Base-by-base conservation (phyloP, 2,113 vertebrate species). In the Sminthopsis crassicaudata region DNA sequence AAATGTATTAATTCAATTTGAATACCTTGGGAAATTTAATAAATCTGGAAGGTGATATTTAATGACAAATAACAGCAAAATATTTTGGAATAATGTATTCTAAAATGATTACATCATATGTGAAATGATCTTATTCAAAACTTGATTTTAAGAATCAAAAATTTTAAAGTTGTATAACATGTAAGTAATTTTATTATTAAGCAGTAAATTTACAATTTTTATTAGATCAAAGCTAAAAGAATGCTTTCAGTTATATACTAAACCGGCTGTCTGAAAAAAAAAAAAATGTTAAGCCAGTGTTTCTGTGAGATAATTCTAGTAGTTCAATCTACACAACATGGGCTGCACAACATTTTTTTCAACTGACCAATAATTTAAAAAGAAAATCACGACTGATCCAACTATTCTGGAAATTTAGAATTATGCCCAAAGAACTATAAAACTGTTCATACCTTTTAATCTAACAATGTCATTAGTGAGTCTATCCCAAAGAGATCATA, bases 61-160 rank as follows among this genome's bases (percentile, higher is more conserved):
- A 92, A 91, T 91, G 95, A 96, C 96, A 46, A 95, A 54, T 92
- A 95, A 97, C 98, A 96, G 46, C 30, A 97, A 93, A 95, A n/a
- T 7, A 94, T 60, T 97, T 97, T 53, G 96, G 89, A 95, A 95
- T 92, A 95, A 96, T 89, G 24, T 96, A 57, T 9, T 97, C 84
- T 96, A 1, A 93, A 51, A 42, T 94, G 57, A 96, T 88, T 96
- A 95, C 23, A 88, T 57, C 67, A 89, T 42, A 94, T 90, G 89
- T 91, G 91, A 96, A 51, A 95, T 93, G 67, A 96, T 93, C 19
- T 48, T 84, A 95, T n/a, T 42, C 76, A 97, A 95, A 36, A 24
- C 50, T 96, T n/a, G n/a, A n/a, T n/a, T 12, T 42, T 46, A 93
- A 30, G 92, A 90, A 30, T 93, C 95, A 97, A 96, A 93, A 91